These are phyloP conservation scores for Cerastis leucographa DNA, from an alignment of 2,888 invertebrate species.

Conservation along the genomic window DNA sequence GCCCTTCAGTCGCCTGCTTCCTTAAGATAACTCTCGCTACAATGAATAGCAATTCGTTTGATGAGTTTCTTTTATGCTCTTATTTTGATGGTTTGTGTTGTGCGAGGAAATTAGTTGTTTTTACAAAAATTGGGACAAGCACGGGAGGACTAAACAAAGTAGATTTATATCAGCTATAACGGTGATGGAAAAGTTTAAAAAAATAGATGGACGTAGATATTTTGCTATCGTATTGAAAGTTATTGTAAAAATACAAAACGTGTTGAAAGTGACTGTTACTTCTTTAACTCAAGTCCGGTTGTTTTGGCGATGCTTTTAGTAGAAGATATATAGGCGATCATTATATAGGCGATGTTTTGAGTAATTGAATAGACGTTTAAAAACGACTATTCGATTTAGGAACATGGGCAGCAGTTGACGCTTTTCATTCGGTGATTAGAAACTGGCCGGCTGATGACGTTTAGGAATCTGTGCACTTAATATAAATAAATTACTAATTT, in stretches of 20 bases:
- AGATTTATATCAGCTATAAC: background rate
- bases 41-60: conserved; percentile 52
- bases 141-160: background rate
- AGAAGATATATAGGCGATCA: too few relatives aligned
- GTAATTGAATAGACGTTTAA: too few relatives aligned
- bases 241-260: background rate
- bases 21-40: conserved; percentile 44
- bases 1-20: conserved; percentile 40
- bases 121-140: background rate
- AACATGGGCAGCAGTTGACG: background rate
- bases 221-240: background rate
- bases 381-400: background rate
- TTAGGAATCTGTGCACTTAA: background rate
- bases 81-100: conserved; percentile 37
- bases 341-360: too few relatives aligned
- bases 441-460: background rate
- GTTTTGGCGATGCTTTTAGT: background rate
- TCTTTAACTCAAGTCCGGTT: background rate
- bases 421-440: background rate
- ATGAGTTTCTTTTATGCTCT: conserved; percentile 47
- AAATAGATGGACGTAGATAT: background rate
- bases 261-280: background rate
- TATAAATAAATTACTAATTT: background rate
- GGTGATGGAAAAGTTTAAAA: background rate
- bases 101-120: conserved; percentile 4